Evolutionary conservation across 2,113 vertebrate genomes (phyloP).

Genomic region (Oreotrochilus melanogaster): DNA sequence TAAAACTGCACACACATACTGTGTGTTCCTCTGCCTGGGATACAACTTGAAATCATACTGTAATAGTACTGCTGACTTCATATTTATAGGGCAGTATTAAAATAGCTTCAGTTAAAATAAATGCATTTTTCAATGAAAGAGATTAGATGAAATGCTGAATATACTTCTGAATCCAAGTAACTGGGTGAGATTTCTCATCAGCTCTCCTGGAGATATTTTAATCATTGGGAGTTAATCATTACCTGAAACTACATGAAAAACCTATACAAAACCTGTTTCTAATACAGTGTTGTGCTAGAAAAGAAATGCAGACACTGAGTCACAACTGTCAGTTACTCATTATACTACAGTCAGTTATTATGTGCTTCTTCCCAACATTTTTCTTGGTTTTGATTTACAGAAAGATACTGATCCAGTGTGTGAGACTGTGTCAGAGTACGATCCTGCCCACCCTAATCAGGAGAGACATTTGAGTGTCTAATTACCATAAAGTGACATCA

Average conservation of each 20-base stretch:
- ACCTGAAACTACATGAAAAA: slow-evolving; percentile 45
- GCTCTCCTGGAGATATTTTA: slow-evolving; percentile 59
- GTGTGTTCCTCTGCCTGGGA: neutral
- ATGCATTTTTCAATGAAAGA: neutral
- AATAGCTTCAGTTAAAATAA: neutral
- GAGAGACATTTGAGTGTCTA: neutral
- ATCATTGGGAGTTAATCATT: slow-evolving; percentile 73
- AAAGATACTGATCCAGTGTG: neutral
- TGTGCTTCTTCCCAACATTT: neutral
- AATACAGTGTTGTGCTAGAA: slow-evolving; percentile 28
- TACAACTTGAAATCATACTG: neutral
- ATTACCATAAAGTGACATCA: neutral
- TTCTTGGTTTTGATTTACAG: neutral
- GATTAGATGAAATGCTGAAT: neutral
- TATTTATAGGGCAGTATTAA: neutral
- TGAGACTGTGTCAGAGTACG: neutral
- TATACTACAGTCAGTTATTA: neutral
- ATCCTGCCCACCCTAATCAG: neutral
- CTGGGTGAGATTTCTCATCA: neutral
- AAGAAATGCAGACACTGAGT: slow-evolving; percentile 72
- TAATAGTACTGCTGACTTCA: neutral
- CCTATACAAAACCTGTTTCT: slow-evolving; percentile 2
- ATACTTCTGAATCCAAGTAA: neutral
- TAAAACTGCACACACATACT: neutral
- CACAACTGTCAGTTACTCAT: slow-evolving; percentile 66